phyloP scores from a whole-genome alignment of 1,140 invertebrate genomes.

The Drosophila neocordata region DNA sequence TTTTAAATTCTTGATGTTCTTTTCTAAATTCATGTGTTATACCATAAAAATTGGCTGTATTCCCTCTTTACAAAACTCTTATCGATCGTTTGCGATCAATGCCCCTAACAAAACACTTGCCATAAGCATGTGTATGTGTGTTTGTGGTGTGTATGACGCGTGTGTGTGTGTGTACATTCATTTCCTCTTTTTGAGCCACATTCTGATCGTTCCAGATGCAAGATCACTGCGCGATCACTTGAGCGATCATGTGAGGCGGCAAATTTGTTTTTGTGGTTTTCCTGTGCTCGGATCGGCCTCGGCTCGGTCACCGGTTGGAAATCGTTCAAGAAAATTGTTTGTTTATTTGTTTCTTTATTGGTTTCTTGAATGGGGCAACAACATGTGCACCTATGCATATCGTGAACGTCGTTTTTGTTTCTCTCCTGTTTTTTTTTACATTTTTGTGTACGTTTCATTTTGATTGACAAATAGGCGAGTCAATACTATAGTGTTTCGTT shows the following conservation, averaged over 20 bases:
- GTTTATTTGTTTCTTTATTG: slow-evolving; percentile 69
- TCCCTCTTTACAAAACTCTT: too few species aligned
- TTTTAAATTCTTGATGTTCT: too few species aligned
- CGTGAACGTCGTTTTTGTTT: slow-evolving; percentile 45
- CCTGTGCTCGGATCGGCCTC: slow-evolving; percentile 55
- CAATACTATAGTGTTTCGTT: slow-evolving; percentile 27
- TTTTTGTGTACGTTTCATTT: slow-evolving; percentile 49
- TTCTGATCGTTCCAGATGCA: slow-evolving; percentile 57
- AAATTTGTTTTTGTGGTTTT: slow-evolving; percentile 83
- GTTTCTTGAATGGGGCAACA: slow-evolving; percentile 70
- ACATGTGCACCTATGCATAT: slow-evolving; percentile 83
- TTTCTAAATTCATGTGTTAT: too few species aligned
- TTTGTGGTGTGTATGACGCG: too few species aligned
- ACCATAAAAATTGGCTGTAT: too few species aligned
- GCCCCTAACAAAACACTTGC: too few species aligned
- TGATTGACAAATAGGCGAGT: slow-evolving; percentile 72
- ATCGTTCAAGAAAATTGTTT: slow-evolving; percentile 45
- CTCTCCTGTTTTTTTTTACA: background rate
- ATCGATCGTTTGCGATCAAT: too few species aligned
- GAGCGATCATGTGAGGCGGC: slow-evolving; percentile 82
- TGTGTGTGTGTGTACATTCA: background rate
- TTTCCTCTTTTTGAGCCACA: slow-evolving; percentile 11
- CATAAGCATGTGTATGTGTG: too few species aligned
- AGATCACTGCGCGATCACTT: slow-evolving; percentile 51
- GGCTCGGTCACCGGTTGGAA: slow-evolving; percentile 5